Conservation (phyloP, 2,888 invertebrate genomes). For the Rapana venosa region DNA sequence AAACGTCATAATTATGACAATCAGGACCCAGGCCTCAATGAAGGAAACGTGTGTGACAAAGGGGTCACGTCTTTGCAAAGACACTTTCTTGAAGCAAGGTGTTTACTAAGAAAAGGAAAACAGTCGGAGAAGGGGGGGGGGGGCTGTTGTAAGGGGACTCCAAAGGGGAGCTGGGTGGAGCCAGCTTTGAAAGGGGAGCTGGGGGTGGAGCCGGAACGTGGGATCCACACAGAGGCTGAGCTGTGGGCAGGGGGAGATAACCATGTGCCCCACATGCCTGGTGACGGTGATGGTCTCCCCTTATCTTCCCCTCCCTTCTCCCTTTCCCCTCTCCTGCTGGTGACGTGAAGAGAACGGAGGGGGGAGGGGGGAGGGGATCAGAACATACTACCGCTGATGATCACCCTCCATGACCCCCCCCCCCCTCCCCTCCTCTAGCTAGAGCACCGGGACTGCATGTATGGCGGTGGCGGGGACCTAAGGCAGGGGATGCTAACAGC, state of each 20-base stretch:
- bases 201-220: conserved; percentile 20
- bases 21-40: background rate
- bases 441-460: background rate
- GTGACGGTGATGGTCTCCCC: background rate
- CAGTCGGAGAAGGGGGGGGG: background rate
- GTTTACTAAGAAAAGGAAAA: no score
- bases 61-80: background rate
- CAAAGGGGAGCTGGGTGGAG: background rate
- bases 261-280: background rate
- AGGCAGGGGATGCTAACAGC: no score
- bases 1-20: background rate
- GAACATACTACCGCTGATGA: conserved; percentile 32
- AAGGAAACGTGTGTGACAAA: background rate
- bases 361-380: conserved; percentile 2
- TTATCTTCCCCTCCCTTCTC: background rate
- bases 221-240: background rate
- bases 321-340: background rate
- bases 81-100: no score
- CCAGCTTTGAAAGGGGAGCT: background rate
- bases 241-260: conserved; percentile 24
- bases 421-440: background rate
- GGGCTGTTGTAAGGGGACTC: background rate
- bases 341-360: background rate
- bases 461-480: no score
- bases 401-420: conserved; percentile 22